Evolutionary conservation across 1,140 invertebrate species (phyloP), one percentile per base, ranked within the genome.

Genomic region (Fopius arisanus): DNA sequence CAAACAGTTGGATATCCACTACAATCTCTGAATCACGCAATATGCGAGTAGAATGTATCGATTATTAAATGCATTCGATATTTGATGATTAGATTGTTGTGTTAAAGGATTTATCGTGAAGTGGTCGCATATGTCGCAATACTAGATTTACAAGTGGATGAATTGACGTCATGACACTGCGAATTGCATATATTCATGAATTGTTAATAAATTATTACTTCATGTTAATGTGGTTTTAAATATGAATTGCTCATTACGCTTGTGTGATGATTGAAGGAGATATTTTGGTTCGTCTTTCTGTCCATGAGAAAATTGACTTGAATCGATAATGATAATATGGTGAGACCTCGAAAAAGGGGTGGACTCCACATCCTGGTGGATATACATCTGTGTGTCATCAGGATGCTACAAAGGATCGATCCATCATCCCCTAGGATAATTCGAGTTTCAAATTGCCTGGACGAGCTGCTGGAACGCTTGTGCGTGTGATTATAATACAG

Each of bases 1-100:
- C 75, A 72, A 48, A 37, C 75, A 70, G 74, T 62, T 43, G 29
- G 41, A 9, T 79, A 74, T 73, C 74, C 69, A 73, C 71, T 71
- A 70, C 78, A 72, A 74, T 31, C 41, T 80, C 79, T 77, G 66
- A 78, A 82, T 82, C 79, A 73, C 74, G 72, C 68, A 72, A 81
- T 79, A 79, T 68, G 74, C 37, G 28, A 48, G 43, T 26, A 41
- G 65, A 41, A 78, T 78, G 67, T 83, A 82, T 86, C 79, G 79
- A 83, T 83, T 81, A 78, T 81, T 82, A 80, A 80, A 85, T 81
- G 76, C 81, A 84, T 84, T 80, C 66, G 78, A 80, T 83, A 83
- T 87, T 86, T 82, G 84, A 78, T 78, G 84, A 88, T 88, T 87
- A 87, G 85, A 87, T 87, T 87, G 79, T 41, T 86, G 79, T 48